phyloP scores from a whole-genome alignment of 2,888 invertebrate species.

The Lochmaea capreae region DNA sequence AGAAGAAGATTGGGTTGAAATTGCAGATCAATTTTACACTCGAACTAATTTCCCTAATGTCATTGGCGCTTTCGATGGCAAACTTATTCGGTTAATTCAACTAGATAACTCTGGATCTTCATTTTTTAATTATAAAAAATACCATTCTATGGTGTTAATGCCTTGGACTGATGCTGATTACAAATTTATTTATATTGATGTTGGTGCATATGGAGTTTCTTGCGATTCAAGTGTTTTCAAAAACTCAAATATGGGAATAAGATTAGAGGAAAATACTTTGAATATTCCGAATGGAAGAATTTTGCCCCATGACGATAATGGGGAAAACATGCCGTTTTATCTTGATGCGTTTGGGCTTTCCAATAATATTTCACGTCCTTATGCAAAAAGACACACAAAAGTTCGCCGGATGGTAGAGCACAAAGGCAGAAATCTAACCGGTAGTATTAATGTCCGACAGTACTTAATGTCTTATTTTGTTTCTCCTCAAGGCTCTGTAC shows the following conservation, averaged over 20 bases:
- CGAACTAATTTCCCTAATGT: background rate
- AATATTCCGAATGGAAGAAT: constrained; percentile 48
- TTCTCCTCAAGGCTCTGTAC: background rate
- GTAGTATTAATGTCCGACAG: too few relatives aligned
- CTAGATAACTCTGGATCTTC: constrained; percentile 5
- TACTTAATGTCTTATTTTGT: background rate
- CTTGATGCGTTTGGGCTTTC: constrained; percentile 55
- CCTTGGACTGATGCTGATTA: constrained; percentile 49
- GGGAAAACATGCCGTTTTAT: constrained; percentile 49
- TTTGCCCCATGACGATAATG: constrained; percentile 50
- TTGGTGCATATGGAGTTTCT: constrained; percentile 50
- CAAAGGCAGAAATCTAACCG: too few relatives aligned
- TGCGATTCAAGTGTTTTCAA: constrained; percentile 52
- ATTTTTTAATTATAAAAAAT: constrained; percentile 14
- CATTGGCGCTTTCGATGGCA: background rate
- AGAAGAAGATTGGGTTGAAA: constrained; percentile 48
- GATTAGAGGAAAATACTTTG: constrained; percentile 43
- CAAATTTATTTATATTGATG: constrained; percentile 48
- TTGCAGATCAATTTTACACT: background rate
- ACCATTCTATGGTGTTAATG: constrained; percentile 3
- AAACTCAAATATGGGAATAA: constrained; percentile 52
- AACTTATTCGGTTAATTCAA: constrained; percentile 3
- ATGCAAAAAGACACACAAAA: constrained; percentile 47
- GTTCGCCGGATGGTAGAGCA: constrained; percentile 17
- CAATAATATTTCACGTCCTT: constrained; percentile 53